A percentile compares a stretch with the other conserved stretches of the same genome.
These are phyloP conservation scores for Leptopilina clavipes DNA, from an alignment of 1,140 invertebrate genomes.

Conservation along the genomic window DNA sequence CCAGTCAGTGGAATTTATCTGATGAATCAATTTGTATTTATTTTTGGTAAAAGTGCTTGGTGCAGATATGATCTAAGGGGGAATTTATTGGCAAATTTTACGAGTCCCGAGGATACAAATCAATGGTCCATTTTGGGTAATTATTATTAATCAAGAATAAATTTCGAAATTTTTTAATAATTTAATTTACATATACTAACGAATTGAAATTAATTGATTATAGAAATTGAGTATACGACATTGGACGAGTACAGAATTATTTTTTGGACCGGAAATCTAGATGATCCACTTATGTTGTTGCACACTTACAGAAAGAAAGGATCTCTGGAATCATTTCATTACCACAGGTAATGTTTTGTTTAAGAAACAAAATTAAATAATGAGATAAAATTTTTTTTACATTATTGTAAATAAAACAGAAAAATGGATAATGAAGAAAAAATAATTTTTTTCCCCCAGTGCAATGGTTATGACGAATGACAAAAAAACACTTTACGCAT, in stretches of 20 bases:
- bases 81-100: conserved; percentile 78
- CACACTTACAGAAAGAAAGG: conserved; percentile 77
- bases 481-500: conserved; percentile 78
- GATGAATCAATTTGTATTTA: conserved; percentile 84
- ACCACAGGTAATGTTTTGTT: conserved; percentile 85
- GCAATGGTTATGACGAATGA: conserved; percentile 80
- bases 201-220: too few species aligned
- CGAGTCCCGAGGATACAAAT: conserved; percentile 77
- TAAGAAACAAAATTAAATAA: neutral
- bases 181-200: too few species aligned
- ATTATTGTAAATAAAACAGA: too few species aligned
- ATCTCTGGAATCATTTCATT: conserved; percentile 80
- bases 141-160: too few species aligned
- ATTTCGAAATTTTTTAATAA: too few species aligned
- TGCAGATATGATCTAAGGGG: conserved; percentile 86
- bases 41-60: conserved; percentile 80
- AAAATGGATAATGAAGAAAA: too few species aligned
- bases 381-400: neutral
- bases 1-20: conserved; percentile 82
- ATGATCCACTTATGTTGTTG: conserved; percentile 82
- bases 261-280: conserved; percentile 87
- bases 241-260: conserved; percentile 83
- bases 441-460: conserved; percentile 67
- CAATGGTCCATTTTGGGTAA: conserved; percentile 84
- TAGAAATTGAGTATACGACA: conserved; percentile 84